phyloP scores from a whole-genome alignment of 2,888 invertebrate genomes.

The Aromia moschata region DNA sequence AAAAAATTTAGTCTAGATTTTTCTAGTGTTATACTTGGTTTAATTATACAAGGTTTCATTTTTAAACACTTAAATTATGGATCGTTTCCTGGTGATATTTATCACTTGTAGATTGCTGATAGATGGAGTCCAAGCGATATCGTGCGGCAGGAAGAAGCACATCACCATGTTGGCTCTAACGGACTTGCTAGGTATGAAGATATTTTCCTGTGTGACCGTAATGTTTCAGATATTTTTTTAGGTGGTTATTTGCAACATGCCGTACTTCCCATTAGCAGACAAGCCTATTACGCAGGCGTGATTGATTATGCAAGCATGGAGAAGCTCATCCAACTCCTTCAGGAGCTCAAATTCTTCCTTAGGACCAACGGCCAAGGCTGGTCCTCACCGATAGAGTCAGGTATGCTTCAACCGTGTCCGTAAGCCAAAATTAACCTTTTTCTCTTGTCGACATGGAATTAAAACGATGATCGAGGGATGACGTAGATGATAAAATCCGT shows the following conservation, averaged over 20 bases:
- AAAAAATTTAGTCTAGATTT: too few species aligned
- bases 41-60: too few species aligned
- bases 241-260: slow-evolving; percentile 72
- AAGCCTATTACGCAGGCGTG: slow-evolving; percentile 71
- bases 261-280: slow-evolving; percentile 69
- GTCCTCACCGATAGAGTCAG: slow-evolving; percentile 56
- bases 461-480: too few species aligned
- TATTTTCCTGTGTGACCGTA: too few species aligned
- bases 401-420: too few species aligned
- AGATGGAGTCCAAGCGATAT: slow-evolving; percentile 49
- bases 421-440: background rate
- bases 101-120: slow-evolving; percentile 32
- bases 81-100: too few species aligned
- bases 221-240: too few species aligned
- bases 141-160: slow-evolving; percentile 56
- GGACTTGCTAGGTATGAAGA: slow-evolving; percentile 54
- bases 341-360: slow-evolving; percentile 68
- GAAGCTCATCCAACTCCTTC: slow-evolving; percentile 67
- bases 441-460: too few species aligned
- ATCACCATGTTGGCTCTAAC: slow-evolving; percentile 57
- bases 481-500: too few species aligned
- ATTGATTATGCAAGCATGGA: slow-evolving; percentile 66
- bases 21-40: too few species aligned
- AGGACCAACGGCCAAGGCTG: slow-evolving; percentile 70
- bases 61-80: background rate